Evolutionary conservation across 2,113 vertebrate genomes (phyloP).

Genomic region (Typhlomys cinereus): DNA sequence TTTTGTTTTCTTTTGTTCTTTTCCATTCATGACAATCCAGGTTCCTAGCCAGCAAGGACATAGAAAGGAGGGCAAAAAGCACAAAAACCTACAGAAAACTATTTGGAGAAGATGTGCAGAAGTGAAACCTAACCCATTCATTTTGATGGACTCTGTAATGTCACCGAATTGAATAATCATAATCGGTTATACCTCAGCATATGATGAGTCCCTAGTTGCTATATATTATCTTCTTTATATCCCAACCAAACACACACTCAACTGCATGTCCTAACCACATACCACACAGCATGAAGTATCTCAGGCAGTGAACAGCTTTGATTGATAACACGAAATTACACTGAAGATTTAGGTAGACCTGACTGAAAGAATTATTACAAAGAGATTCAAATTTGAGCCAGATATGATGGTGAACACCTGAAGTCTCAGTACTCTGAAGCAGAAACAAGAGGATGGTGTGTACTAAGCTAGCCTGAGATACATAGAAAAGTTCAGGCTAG

Average conservation of each 20-base stretch:
- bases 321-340: not conserved
- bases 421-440: too few species aligned
- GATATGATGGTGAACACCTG: too few species aligned
- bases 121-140: not conserved
- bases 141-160: not conserved
- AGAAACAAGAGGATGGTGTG: not conserved
- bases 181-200: not conserved
- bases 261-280: not conserved
- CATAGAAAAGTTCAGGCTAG: not conserved
- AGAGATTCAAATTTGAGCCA: not conserved
- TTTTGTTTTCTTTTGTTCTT: too few species aligned
- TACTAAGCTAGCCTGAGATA: not conserved
- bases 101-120: too few species aligned
- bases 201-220: not conserved
- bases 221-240: fast-evolving
- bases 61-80: not conserved
- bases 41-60: not conserved
- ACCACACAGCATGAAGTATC: not conserved
- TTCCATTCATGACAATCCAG: not conserved
- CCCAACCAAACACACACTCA: not conserved
- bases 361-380: not conserved
- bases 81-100: too few species aligned
- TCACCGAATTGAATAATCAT: not conserved
- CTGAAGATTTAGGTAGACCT: not conserved
- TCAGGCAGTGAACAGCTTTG: not conserved